Evolutionary conservation across 2,113 vertebrate species (phyloP), one percentile per base, ranked within the genome.

Genomic region (Oryzias celebensis): DNA sequence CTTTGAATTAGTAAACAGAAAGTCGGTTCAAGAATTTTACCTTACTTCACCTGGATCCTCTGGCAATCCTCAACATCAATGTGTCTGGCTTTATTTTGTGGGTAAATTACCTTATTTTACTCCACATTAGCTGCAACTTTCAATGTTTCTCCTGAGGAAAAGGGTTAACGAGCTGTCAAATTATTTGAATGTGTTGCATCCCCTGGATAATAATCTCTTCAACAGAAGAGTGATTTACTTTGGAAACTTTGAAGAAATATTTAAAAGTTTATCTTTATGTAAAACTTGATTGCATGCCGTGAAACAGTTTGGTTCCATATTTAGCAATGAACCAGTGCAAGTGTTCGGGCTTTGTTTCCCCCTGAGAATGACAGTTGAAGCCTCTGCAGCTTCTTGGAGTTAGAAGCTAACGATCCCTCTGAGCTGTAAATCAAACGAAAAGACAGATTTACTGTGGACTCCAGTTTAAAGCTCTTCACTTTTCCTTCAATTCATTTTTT

Each of bases 361-460:
- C 61, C 67, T 51, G 3, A 12, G 36, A 23, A 48, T 48, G 26
- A 60, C 20, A 63, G 24, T 46, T 72, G 45, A 55, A 23, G 58
- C 65, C 42, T 49, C 61, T 71, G 54, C 67, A 65, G 77, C 78
- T 80, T 78, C 58, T 66, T 85, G 81, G 79, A 86, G 42, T 48
- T 59, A 58, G 71, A 81, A 68, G 51, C 61, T 51, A 82, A 65
- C 54, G 18, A 80, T 68, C 23, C 68, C 60, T 68, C 6, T 1
- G 15, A n/a, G 14, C 5, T 28, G 75, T 86, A 55, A 84, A 82
- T 89, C 75, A 60, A 0, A 46, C 14, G 50, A 10, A 42, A 7
- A 51, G 62, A 78, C 75, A 67, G 43, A 13, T 88, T 84, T 87
- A 85, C 65, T 56, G 55, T 48, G 7, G 14, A 43, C 26, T 55